These are phyloP conservation scores for Ophion costatus DNA, from an alignment of 2,888 invertebrate species.

Conservation along the genomic window DNA sequence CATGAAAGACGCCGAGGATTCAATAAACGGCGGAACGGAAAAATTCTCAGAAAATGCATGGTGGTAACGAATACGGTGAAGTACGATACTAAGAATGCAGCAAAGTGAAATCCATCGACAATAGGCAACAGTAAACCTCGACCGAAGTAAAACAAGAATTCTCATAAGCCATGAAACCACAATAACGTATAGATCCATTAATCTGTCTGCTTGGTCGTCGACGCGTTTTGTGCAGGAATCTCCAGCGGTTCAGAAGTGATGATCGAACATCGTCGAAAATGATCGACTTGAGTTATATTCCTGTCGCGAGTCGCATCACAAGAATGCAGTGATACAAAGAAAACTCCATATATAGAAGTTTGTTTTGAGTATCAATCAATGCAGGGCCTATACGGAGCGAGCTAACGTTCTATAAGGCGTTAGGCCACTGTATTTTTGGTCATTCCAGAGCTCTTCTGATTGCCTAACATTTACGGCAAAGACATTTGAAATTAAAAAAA, in stretches of 20 bases:
- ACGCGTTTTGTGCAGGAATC: slow-evolving; percentile 39
- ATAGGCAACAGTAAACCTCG: slow-evolving; percentile 39
- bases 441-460: slow-evolving; percentile 3
- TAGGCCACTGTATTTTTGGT: not conserved
- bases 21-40: slow-evolving; percentile 20
- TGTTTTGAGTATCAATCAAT: slow-evolving; percentile 30
- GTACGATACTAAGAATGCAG: not conserved
- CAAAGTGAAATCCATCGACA: slow-evolving; percentile 28
- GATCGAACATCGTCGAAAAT: slow-evolving; percentile 40
- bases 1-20: slow-evolving; percentile 20
- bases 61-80: slow-evolving; percentile 27
- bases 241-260: slow-evolving; percentile 24
- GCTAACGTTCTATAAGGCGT: not conserved
- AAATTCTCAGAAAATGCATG: slow-evolving; percentile 33
- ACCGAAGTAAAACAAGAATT: slow-evolving; percentile 56
- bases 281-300: slow-evolving; percentile 40
- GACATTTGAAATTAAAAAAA: slow-evolving; percentile 47
- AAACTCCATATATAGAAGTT: slow-evolving; percentile 1
- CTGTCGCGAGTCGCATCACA: slow-evolving; percentile 39
- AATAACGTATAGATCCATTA: slow-evolving; percentile 57
- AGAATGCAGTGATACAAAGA: slow-evolving; percentile 36
- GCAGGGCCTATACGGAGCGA: not conserved
- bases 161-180: slow-evolving; percentile 48
- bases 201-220: slow-evolving; percentile 33
- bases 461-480: slow-evolving; percentile 2